phyloP scores from a whole-genome alignment of 2,888 invertebrate genomes.

The Aethes cnicana region DNA sequence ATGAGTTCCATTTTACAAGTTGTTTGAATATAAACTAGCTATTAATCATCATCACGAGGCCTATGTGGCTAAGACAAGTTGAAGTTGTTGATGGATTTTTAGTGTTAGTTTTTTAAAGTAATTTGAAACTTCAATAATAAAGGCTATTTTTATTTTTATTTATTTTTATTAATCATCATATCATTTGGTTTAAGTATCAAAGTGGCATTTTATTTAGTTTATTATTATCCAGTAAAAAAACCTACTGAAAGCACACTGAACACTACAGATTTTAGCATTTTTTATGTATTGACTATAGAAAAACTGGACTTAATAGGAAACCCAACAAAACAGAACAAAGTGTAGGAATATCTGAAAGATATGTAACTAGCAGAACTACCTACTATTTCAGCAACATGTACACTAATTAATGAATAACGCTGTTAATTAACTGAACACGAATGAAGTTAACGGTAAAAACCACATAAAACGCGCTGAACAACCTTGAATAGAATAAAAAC shows the following conservation, averaged over 20 bases:
- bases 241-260: slow-evolving; percentile 24
- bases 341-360: neutral
- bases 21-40: too few relatives aligned
- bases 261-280: slow-evolving; percentile 22
- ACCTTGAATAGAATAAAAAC: slow-evolving; percentile 20
- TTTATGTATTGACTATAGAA: neutral
- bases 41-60: too few relatives aligned
- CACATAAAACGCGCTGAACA: slow-evolving; percentile 3
- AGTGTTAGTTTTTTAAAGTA: too few relatives aligned
- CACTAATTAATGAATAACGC: slow-evolving; percentile 21
- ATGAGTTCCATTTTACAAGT: too few relatives aligned
- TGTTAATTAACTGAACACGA: slow-evolving; percentile 16
- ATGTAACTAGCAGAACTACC: slow-evolving; percentile 10
- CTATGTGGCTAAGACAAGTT: too few relatives aligned
- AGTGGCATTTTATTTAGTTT: neutral
- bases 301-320: neutral
- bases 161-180: too few relatives aligned
- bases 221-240: neutral
- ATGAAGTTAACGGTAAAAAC: slow-evolving; percentile 4
- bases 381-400: slow-evolving; percentile 16
- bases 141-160: too few relatives aligned
- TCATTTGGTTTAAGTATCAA: neutral
- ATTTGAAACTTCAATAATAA: too few relatives aligned
- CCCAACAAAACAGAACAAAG: neutral
- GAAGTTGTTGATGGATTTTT: too few relatives aligned